phyloP scores from a whole-genome alignment of 2,113 vertebrate species.

The Damaliscus lunatus region DNA sequence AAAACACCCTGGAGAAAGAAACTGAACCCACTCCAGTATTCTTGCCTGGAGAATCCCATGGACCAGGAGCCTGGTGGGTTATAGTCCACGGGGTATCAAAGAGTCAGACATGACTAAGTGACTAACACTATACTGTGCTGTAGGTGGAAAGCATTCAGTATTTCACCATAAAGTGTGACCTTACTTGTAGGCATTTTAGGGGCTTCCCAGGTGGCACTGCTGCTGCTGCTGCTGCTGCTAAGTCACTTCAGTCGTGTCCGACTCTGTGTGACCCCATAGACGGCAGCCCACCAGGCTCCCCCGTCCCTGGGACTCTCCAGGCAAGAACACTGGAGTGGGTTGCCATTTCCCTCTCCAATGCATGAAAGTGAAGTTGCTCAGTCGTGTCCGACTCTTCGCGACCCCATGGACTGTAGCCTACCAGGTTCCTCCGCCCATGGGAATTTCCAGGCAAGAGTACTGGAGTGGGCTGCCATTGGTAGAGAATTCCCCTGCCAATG shows the following conservation, averaged over 20 bases:
- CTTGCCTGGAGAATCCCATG: background rate
- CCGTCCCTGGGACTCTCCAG: too few species aligned
- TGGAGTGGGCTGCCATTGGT: too few species aligned
- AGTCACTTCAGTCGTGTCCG: rapidly evolving
- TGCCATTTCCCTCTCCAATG: too few species aligned
- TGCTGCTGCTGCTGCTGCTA: too few species aligned
- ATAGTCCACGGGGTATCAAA: background rate
- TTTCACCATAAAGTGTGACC: background rate
- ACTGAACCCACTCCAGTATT: background rate
- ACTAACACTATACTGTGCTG: background rate
- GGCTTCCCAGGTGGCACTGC: background rate
- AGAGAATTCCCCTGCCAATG: background rate
- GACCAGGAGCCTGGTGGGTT: background rate
- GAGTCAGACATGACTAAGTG: background rate
- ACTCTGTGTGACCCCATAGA: too few species aligned
- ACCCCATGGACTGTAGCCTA: too few species aligned
- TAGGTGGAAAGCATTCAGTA: background rate
- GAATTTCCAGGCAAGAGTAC: too few species aligned
- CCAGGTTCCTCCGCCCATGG: too few species aligned
- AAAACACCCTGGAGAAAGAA: background rate
- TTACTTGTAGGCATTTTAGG: background rate
- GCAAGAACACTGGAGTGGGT: too few species aligned
- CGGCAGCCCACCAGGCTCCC: too few species aligned
- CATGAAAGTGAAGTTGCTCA: too few species aligned
- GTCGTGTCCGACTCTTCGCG: rapidly evolving